Evolutionary conservation across 2,888 invertebrate species (phyloP).

Genomic region (Neoaliturus tenellus): DNA sequence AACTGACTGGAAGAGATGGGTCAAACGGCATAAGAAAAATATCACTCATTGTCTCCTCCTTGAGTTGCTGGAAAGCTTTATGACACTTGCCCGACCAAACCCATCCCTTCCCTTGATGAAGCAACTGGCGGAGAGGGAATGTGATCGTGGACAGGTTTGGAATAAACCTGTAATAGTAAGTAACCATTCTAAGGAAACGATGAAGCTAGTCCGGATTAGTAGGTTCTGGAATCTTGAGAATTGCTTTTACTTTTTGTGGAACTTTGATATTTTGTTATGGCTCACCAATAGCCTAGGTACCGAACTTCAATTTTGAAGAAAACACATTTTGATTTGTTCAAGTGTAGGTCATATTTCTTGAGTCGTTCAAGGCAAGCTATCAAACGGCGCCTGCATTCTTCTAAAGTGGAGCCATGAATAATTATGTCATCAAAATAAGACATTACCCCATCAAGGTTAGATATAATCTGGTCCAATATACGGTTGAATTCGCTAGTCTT

Average conservation of each 20-base stretch:
- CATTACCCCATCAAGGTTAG: slow-evolving; percentile 67
- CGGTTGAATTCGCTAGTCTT: slow-evolving; percentile 24
- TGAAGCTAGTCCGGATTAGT: not conserved
- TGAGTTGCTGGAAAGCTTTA: slow-evolving; percentile 3
- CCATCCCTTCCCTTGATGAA: not conserved
- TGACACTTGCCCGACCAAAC: slow-evolving; percentile 36
- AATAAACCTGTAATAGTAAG: slow-evolving; percentile 34
- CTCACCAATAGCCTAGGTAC: slow-evolving; percentile 62
- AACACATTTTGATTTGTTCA: slow-evolving; percentile 49
- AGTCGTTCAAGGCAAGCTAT: too few species aligned
- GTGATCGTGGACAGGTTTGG: slow-evolving; percentile 17
- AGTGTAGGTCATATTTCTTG: not conserved
- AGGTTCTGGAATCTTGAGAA: slow-evolving; percentile 29
- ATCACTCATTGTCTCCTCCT: slow-evolving; percentile 41
- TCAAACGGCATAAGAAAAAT: slow-evolving; percentile 36
- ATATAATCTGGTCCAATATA: slow-evolving; percentile 67
- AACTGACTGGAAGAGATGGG: slow-evolving; percentile 33
- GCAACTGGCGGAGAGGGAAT: slow-evolving; percentile 10
- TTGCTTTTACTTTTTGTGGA: slow-evolving; percentile 46
- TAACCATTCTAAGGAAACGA: slow-evolving; percentile 33
- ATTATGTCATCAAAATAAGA: slow-evolving; percentile 37
- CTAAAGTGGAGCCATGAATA: not conserved
- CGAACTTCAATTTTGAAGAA: slow-evolving; percentile 56
- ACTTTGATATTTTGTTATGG: slow-evolving; percentile 53
- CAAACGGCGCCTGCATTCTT: not conserved